Evolutionary conservation across 2,888 invertebrate species (phyloP).

Genomic region (Brachynemurus nebulosus): DNA sequence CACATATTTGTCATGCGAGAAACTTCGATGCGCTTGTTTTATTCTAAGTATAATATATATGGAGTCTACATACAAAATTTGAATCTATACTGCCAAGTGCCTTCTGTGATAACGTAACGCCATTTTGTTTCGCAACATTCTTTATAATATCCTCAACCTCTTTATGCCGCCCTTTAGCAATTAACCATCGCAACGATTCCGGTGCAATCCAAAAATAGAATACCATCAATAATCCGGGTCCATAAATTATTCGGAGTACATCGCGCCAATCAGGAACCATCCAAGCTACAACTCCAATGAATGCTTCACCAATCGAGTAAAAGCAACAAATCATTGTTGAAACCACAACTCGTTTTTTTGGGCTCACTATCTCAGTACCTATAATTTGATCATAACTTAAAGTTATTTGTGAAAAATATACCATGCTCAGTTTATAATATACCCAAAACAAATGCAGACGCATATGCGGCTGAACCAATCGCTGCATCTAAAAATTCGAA

Average conservation of each 20-base stretch:
- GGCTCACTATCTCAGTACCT: slow-evolving; percentile 67
- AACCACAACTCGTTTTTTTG: slow-evolving; percentile 53
- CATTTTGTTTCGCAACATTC: slow-evolving; percentile 51
- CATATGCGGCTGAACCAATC: slow-evolving; percentile 54
- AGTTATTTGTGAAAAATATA: neutral
- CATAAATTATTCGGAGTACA: slow-evolving; percentile 47
- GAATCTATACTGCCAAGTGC: slow-evolving; percentile 31
- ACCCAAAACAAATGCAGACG: slow-evolving; percentile 60
- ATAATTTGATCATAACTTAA: slow-evolving; percentile 20
- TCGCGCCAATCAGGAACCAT: slow-evolving; percentile 51
- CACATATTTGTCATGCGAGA: too few species aligned
- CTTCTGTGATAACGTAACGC: slow-evolving; percentile 39
- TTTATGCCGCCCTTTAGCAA: slow-evolving; percentile 42
- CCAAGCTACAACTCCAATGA: slow-evolving; percentile 53
- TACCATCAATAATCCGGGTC: slow-evolving; percentile 53
- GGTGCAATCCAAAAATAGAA: slow-evolving; percentile 52
- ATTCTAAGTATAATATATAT: too few species aligned
- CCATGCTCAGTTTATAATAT: too few species aligned
- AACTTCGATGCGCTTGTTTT: too few species aligned
- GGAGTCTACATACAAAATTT: neutral
- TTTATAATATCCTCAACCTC: slow-evolving; percentile 43
- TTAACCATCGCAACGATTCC: slow-evolving; percentile 64
- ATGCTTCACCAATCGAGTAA: slow-evolving; percentile 54
- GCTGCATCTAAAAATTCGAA: slow-evolving; percentile 60
- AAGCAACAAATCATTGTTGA: slow-evolving; percentile 57